Conservation (phyloP, 2,888 invertebrate species). For the Lycophotia porphyrea region DNA sequence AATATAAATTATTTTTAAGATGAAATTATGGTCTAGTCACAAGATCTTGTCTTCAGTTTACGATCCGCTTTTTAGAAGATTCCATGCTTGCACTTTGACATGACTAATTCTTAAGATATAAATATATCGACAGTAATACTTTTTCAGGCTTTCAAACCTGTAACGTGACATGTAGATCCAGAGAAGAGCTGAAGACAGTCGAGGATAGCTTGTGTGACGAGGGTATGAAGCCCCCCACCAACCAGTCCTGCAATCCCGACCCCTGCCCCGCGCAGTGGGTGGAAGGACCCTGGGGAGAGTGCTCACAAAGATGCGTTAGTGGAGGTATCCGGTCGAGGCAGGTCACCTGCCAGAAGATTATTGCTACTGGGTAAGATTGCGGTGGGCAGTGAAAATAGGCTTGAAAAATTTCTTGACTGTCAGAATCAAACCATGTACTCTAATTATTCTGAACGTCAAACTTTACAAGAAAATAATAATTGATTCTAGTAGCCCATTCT, state of each 20-base stretch:
- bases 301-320: constrained; percentile 95
- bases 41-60: too few relatives aligned
- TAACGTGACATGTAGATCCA: constrained; percentile 94
- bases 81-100: too few relatives aligned
- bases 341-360: constrained; percentile 95
- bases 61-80: too few relatives aligned
- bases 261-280: constrained; percentile 96
- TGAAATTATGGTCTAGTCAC: too few relatives aligned
- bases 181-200: constrained; percentile 92
- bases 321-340: constrained; percentile 93
- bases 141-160: constrained; percentile 92
- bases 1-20: too few relatives aligned
- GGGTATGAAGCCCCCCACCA: constrained; percentile 92
- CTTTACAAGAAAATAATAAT: too few relatives aligned
- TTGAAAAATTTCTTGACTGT: background rate
- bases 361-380: constrained; percentile 91
- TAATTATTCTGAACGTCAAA: too few relatives aligned
- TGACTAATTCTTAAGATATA: too few relatives aligned
- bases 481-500: too few relatives aligned
- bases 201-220: constrained; percentile 95
- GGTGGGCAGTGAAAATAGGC: background rate
- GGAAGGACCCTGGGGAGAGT: constrained; percentile 94
- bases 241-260: constrained; percentile 93
- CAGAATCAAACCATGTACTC: too few relatives aligned
- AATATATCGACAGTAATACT: background rate